Evolutionary conservation across 2,113 vertebrate species (phyloP).

Genomic region (Syrmaticus mikado): DNA sequence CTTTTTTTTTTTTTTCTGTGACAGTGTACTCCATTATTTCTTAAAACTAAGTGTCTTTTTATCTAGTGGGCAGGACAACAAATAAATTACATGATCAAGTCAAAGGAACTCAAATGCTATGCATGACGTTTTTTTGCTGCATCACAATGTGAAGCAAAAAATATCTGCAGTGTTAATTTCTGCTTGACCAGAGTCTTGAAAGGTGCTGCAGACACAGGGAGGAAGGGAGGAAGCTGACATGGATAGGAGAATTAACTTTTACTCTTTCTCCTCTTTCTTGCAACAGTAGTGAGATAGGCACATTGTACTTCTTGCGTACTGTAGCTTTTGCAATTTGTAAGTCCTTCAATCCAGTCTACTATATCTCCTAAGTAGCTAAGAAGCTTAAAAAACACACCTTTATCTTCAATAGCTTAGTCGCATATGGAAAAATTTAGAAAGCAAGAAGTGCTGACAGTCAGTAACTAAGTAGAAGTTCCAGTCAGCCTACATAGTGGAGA

Average conservation of each 20-base stretch:
- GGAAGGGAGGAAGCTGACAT: neutral
- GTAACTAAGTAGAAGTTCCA: neutral
- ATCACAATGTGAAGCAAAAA: neutral
- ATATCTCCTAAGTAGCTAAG: neutral
- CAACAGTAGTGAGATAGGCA: neutral
- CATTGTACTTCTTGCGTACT: neutral
- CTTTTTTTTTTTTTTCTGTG: neutral
- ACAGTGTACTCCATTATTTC: neutral
- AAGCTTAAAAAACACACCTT: neutral
- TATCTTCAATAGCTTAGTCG: neutral
- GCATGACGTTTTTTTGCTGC: fast-evolving
- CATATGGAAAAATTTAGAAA: neutral
- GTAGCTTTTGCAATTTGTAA: neutral
- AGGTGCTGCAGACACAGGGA: neutral
- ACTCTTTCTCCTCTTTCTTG: neutral
- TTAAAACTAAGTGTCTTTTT: neutral
- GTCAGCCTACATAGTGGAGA: neutral
- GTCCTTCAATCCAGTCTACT: neutral
- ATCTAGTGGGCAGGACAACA: neutral
- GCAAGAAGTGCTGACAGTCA: neutral
- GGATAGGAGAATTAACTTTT: neutral
- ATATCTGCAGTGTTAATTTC: neutral
- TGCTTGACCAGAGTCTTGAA: neutral
- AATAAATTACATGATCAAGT: neutral
- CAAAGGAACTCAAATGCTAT: neutral